Evolutionary conservation across 2,113 vertebrate species (phyloP).

Genomic region (Cochlearius cochlearius): DNA sequence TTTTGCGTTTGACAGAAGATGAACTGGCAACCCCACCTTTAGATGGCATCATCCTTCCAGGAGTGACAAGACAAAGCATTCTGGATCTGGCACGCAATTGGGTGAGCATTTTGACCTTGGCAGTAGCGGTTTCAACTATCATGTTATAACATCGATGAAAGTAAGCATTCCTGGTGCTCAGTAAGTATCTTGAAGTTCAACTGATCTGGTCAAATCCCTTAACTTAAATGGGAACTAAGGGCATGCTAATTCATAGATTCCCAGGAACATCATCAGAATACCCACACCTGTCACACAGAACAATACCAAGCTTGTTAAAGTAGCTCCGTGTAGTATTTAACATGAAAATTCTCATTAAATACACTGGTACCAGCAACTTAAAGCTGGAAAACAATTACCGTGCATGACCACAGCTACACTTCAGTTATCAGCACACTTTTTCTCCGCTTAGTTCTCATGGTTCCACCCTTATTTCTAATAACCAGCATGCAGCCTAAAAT

Average conservation of each 20-base stretch:
- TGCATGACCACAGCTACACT: not conserved
- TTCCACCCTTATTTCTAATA: not conserved
- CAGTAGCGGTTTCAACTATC: not conserved
- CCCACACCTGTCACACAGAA: not conserved
- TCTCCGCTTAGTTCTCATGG: not conserved
- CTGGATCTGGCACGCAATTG: constrained; percentile 81
- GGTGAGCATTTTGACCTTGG: constrained; percentile 73
- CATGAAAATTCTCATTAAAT: constrained; percentile 7
- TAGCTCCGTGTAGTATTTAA: not conserved
- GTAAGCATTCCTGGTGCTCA: not conserved
- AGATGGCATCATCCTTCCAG: constrained; percentile 90
- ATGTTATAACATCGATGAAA: not conserved
- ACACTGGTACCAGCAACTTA: not conserved
- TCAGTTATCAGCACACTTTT: not conserved
- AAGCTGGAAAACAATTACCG: not conserved
- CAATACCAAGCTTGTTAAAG: not conserved
- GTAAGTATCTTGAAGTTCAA: not conserved
- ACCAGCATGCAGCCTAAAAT: not conserved
- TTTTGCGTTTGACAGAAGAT: constrained; percentile 75
- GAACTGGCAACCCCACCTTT: constrained; percentile 89
- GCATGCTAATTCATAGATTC: not conserved
- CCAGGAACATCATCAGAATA: not conserved
- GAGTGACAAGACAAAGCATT: constrained; percentile 86
- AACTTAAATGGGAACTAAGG: not conserved
- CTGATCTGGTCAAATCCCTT: not conserved